Conservation (phyloP, 1,140 invertebrate genomes). For the Lepidurus couesii region DNA sequence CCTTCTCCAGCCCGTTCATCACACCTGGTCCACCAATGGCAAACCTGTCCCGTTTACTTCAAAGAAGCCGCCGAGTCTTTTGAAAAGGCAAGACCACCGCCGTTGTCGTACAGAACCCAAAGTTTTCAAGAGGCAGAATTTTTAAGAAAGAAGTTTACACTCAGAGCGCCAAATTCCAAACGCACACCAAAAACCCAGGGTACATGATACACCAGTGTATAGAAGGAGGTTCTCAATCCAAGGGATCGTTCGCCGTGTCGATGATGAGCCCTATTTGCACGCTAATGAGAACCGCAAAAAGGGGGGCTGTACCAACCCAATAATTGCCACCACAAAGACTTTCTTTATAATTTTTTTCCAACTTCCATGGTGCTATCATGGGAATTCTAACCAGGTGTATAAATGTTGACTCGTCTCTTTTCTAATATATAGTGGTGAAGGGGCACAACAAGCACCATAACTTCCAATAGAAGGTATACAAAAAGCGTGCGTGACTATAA, state of each 20-base stretch:
- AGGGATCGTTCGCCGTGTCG: neutral
- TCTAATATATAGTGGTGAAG: neutral
- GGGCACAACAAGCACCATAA: neutral
- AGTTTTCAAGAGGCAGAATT: conserved; percentile 3
- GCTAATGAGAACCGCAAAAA: conserved; percentile 10
- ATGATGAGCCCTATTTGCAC: conserved; percentile 12
- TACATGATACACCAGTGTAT: neutral
- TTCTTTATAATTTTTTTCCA: neutral
- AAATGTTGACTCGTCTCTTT: neutral
- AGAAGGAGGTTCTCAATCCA: neutral
- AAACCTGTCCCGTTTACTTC: conserved; percentile 18
- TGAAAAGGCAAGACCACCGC: conserved; percentile 17
- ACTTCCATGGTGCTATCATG: neutral
- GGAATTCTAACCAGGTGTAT: neutral
- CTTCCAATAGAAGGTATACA: neutral
- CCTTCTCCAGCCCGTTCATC: conserved; percentile 20
- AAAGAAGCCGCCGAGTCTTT: conserved; percentile 17
- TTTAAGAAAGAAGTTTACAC: neutral
- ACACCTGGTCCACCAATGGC: conserved; percentile 17
- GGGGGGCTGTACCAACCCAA: neutral
- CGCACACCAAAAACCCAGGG: neutral
- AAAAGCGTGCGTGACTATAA: conserved; percentile 14
- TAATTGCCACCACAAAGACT: neutral
- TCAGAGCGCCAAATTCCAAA: neutral
- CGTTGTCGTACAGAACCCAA: neutral